A percentile compares a stretch with the other conserved stretches of the same genome.
phyloP scores from a whole-genome alignment of 2,888 invertebrate species.

The Tenthredo distinguenda region DNA sequence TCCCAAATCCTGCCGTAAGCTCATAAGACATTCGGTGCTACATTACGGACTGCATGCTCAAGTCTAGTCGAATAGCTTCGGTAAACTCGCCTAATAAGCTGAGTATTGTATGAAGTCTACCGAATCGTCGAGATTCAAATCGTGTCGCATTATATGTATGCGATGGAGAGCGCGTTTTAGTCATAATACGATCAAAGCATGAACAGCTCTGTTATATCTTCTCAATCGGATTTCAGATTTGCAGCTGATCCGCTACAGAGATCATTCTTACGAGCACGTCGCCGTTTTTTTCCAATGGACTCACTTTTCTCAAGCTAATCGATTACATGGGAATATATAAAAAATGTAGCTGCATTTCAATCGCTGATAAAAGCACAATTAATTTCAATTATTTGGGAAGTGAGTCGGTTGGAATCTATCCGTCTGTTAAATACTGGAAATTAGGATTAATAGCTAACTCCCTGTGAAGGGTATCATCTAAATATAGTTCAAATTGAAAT shows the following conservation, averaged over 20 bases:
- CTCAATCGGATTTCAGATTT: not conserved
- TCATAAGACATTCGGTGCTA: not conserved
- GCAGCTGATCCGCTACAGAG: not conserved
- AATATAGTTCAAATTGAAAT: constrained; percentile 27
- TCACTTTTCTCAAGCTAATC: not conserved
- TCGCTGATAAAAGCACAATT: too few species aligned
- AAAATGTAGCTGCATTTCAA: too few species aligned
- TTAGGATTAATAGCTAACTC: not conserved
- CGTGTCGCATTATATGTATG: not conserved
- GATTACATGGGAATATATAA: not conserved
- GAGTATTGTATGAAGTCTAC: not conserved
- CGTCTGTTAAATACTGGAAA: not conserved
- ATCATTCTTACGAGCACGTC: not conserved
- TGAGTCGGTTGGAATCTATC: not conserved
- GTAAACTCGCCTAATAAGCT: not conserved
- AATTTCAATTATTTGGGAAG: not conserved
- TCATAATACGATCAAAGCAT: not conserved
- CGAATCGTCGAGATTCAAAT: not conserved
- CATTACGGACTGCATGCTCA: constrained; percentile 32
- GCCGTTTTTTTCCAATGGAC: not conserved
- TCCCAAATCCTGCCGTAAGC: constrained; percentile 36
- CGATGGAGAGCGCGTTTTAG: not conserved
- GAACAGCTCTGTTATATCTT: not conserved
- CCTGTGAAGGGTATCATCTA: not conserved
- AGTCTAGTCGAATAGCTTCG: not conserved